phyloP scores from a whole-genome alignment of 2,888 invertebrate species.

The Zelleria hepariella region DNA sequence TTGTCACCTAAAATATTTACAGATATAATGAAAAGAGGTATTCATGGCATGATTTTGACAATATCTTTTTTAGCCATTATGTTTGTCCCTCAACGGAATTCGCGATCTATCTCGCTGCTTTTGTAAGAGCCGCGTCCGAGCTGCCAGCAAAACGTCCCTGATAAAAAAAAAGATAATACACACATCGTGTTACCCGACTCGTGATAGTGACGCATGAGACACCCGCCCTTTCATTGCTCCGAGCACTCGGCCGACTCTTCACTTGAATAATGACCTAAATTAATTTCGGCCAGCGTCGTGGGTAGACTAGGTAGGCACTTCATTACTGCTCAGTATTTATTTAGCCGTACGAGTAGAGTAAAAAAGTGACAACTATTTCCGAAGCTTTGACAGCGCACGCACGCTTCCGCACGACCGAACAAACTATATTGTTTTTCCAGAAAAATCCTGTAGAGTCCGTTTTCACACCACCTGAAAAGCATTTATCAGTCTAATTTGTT shows the following conservation, averaged over 20 bases:
- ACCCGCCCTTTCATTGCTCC: constrained; percentile 18
- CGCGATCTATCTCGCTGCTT: neutral
- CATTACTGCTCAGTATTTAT: constrained; percentile 2
- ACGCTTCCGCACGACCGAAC: neutral
- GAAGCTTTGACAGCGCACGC: too few relatives aligned
- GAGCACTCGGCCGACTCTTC: constrained; percentile 19
- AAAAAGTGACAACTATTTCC: too few relatives aligned
- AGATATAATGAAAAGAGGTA: too few relatives aligned
- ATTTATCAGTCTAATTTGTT: neutral
- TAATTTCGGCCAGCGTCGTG: constrained; percentile 25
- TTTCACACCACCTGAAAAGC: neutral
- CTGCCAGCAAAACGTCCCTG: neutral
- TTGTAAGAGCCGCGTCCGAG: neutral
- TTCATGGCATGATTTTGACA: too few relatives aligned
- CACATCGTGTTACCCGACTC: constrained; percentile 10
- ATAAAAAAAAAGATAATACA: constrained; percentile 26
- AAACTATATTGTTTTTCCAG: neutral
- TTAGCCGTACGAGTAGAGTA: too few relatives aligned
- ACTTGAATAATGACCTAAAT: constrained; percentile 20
- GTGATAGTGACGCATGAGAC: constrained; percentile 32
- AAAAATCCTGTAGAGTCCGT: too few relatives aligned
- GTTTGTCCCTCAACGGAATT: neutral
- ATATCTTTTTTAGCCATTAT: too few relatives aligned
- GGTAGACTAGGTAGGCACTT: constrained; percentile 16
- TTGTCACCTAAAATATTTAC: too few relatives aligned